Conservation (phyloP, 1,140 invertebrate species). For the Drosophila asahinai region DNA sequence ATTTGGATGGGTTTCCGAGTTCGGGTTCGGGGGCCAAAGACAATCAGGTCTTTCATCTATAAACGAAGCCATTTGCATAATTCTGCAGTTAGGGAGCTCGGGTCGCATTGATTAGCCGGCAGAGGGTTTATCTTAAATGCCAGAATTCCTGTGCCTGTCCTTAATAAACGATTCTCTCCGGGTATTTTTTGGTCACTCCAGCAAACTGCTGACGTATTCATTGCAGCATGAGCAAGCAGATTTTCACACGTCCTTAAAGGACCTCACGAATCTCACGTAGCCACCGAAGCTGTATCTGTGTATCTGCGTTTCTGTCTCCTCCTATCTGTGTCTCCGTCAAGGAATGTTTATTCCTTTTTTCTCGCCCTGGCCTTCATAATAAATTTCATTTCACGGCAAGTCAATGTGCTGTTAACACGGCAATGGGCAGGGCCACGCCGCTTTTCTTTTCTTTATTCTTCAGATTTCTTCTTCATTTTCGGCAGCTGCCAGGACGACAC, state of each 20-base stretch:
- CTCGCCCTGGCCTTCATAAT: conserved; percentile 48
- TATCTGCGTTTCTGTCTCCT: conserved; percentile 12
- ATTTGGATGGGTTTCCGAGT: conserved; percentile 21
- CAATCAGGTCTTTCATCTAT: conserved; percentile 79
- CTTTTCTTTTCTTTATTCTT: conserved; percentile 16
- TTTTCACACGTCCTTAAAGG: conserved; percentile 64
- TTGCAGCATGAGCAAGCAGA: conserved; percentile 63
- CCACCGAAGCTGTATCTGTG: conserved; percentile 9
- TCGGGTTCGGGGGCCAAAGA: conserved; percentile 17
- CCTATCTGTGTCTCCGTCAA: conserved; percentile 22
- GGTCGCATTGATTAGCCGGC: conserved; percentile 57
- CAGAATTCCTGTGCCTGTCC: conserved; percentile 23
- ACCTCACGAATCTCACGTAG: conserved; percentile 30
- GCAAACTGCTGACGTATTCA: conserved; percentile 64
- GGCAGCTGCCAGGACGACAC: conserved; percentile 23
- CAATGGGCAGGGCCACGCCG: conserved; percentile 27
- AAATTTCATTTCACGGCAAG: conserved; percentile 76
- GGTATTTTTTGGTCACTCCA: conserved; percentile 27
- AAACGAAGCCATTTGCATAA: conserved; percentile 75
- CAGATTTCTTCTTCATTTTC: conserved; percentile 40
- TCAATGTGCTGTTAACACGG: conserved; percentile 74
- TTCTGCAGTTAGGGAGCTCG: conserved; percentile 49
- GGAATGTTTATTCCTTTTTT: conserved; percentile 42
- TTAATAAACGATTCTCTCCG: conserved; percentile 69
- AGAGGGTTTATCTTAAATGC: conserved; percentile 52